A percentile compares a stretch with the other conserved stretches of the same genome.
These are phyloP conservation scores for Laothoe populi DNA, from an alignment of 2,888 invertebrate genomes.

Conservation along the genomic window DNA sequence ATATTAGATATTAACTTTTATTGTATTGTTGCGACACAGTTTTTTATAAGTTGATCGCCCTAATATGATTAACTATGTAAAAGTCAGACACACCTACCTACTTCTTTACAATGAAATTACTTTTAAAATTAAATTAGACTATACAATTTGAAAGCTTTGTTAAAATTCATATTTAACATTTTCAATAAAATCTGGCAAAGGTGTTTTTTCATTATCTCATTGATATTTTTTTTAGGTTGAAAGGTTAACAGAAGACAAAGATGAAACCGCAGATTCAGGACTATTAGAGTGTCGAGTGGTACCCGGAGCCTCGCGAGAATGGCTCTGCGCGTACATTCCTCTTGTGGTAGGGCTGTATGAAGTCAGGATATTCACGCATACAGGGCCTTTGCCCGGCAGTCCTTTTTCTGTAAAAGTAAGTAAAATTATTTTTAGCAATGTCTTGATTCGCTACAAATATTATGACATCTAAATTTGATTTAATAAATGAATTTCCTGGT, in stretches of 20 bases:
- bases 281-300: slow-evolving; percentile 86
- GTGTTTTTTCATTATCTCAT: neutral
- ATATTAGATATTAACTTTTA: too few species aligned
- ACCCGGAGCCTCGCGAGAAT: slow-evolving; percentile 89
- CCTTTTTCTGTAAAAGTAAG: slow-evolving; percentile 91
- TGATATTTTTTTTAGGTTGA: slow-evolving; percentile 63
- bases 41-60: too few species aligned
- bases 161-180: too few species aligned
- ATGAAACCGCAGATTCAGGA: slow-evolving; percentile 67
- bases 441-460: too few species aligned
- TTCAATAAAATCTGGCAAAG: neutral
- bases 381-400: slow-evolving; percentile 89
- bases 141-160: too few species aligned
- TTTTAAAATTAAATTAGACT: too few species aligned
- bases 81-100: too few species aligned
- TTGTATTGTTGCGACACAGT: too few species aligned
- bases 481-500: too few species aligned
- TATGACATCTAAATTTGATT: too few species aligned
- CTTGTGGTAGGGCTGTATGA: slow-evolving; percentile 96
- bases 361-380: slow-evolving; percentile 89
- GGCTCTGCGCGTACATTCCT: slow-evolving; percentile 95
- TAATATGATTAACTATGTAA: too few species aligned
- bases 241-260: slow-evolving; percentile 70
- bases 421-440: slow-evolving; percentile 23
- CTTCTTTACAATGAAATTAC: too few species aligned